A percentile compares a stretch with the other conserved stretches of the same genome.
Evolutionary conservation across 2,888 invertebrate species (phyloP).

Genomic region (Taphrorychus bicolor): DNA sequence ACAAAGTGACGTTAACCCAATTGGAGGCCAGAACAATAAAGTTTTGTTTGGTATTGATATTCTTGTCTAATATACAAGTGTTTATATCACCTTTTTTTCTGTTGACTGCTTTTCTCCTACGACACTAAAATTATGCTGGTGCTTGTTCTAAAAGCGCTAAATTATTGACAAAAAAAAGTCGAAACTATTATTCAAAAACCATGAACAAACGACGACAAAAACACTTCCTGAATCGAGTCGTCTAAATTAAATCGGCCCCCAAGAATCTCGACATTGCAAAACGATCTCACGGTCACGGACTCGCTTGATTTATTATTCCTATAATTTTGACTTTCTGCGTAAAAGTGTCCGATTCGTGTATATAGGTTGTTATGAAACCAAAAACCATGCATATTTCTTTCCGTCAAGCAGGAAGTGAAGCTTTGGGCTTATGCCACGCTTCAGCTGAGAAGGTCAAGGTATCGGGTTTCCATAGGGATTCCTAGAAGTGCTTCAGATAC

Average conservation of each 20-base stretch:
- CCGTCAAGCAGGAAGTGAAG: background rate
- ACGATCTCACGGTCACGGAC: slow-evolving; percentile 8
- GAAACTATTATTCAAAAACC: background rate
- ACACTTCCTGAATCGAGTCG: slow-evolving; percentile 7
- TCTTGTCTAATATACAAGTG: too few species aligned
- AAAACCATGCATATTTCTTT: background rate
- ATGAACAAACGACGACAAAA: background rate
- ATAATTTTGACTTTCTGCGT: slow-evolving; percentile 2
- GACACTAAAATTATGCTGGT: too few species aligned
- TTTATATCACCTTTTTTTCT: too few species aligned
- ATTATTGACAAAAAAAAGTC: too few species aligned
- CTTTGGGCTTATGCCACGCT: background rate
- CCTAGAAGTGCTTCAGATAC: background rate
- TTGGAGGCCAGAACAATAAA: too few species aligned
- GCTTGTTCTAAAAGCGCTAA: too few species aligned
- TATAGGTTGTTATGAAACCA: background rate
- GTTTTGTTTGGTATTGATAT: too few species aligned
- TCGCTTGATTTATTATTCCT: slow-evolving; percentile 6
- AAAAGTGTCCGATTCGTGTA: background rate
- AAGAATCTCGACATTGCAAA: slow-evolving; percentile 5
- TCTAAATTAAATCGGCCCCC: slow-evolving; percentile 7
- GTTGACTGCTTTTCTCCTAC: too few species aligned
- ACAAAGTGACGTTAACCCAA: too few species aligned
- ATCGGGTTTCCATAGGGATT: background rate
- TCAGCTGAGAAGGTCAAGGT: background rate